A percentile compares a stretch with the other conserved stretches of the same genome.
Evolutionary conservation across 2,113 vertebrate genomes (phyloP).

Genomic region (Ctenomys sociabilis): DNA sequence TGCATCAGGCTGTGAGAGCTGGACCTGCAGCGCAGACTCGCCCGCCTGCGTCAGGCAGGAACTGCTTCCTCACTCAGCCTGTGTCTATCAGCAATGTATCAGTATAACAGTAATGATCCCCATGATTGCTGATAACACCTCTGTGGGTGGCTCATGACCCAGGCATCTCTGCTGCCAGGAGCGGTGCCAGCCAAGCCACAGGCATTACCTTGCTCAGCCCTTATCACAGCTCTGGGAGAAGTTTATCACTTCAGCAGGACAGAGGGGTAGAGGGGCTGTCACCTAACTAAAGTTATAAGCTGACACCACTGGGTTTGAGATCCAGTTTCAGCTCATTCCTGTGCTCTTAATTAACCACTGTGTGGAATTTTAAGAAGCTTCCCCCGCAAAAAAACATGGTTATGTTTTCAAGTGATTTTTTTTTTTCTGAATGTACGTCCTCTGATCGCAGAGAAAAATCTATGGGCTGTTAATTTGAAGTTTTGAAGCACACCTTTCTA

Average conservation of each 20-base stretch:
- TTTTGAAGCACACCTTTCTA: conserved; percentile 43
- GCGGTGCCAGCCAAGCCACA: background rate
- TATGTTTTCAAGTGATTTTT: conserved; percentile 49
- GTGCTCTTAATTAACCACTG: background rate
- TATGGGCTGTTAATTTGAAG: conserved; percentile 50
- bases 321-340: background rate
- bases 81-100: background rate
- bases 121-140: background rate
- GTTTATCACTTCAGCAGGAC: background rate
- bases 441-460: conserved; percentile 58
- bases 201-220: background rate
- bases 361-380: conserved; percentile 2
- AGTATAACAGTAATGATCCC: background rate
- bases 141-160: background rate
- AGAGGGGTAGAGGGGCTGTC: background rate
- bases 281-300: background rate
- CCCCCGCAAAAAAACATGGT: background rate
- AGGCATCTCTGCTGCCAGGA: background rate
- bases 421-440: conserved; percentile 13
- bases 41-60: background rate
- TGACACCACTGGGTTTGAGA: background rate
- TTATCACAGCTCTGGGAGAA: rapidly evolving
- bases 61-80: background rate
- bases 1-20: background rate
- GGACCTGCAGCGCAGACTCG: background rate